Conservation (phyloP, 2,797 vertebrate species). For the Lepilemur ruficaudatus region DNA sequence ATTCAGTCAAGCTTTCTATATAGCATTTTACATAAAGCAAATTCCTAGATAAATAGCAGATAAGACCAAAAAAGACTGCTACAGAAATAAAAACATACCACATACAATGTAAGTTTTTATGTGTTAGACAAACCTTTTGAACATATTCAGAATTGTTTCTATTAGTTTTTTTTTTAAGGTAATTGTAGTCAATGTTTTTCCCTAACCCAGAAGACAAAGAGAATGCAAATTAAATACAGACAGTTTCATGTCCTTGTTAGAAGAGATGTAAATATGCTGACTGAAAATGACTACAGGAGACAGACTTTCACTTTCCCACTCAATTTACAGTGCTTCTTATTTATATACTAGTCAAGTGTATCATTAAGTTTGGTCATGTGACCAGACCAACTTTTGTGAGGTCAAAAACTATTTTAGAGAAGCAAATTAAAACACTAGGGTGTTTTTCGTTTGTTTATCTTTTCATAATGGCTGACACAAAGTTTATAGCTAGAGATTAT, state of each 20-base stretch:
- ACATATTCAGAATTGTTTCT: conserved; percentile 70
- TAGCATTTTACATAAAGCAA: conserved; percentile 60
- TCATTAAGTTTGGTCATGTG: conserved; percentile 78
- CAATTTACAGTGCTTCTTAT: conserved; percentile 70
- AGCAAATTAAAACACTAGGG: conserved; percentile 72
- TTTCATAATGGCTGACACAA: conserved; percentile 70
- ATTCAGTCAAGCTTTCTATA: conserved; percentile 67
- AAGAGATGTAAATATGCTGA: conserved; percentile 76
- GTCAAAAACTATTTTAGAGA: conserved; percentile 74
- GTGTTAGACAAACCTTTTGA: conserved; percentile 45
- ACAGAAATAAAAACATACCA: conserved; percentile 50
- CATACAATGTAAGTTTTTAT: conserved; percentile 57
- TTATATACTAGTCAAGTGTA: conserved; percentile 70
- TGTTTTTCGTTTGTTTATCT: conserved; percentile 61
- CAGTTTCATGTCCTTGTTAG: conserved; percentile 78
- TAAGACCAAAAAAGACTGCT: conserved; percentile 64
- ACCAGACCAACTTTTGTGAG: conserved; percentile 79
- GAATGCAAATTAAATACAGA: conserved; percentile 84
- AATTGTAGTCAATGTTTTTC: conserved; percentile 73
- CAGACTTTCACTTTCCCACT: conserved; percentile 69
- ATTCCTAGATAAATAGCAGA: conserved; percentile 57
- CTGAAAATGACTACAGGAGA: conserved; percentile 74
- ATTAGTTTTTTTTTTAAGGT: conserved; percentile 56
- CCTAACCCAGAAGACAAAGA: conserved; percentile 80
- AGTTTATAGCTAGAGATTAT: conserved; percentile 61